Conservation (phyloP, 2,113 vertebrate species). For the Agapornis roseicollis region DNA sequence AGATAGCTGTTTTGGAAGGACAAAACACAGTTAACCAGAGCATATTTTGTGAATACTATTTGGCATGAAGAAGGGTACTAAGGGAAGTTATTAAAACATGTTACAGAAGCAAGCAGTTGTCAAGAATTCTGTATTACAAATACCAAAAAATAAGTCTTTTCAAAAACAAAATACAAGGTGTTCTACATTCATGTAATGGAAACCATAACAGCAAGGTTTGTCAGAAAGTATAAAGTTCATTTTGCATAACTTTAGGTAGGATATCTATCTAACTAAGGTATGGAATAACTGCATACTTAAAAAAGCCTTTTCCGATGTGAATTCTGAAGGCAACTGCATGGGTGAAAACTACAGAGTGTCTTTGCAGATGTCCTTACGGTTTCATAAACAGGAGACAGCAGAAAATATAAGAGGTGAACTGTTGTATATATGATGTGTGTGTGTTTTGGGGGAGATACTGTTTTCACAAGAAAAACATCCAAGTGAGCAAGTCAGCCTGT, state of each 20-base stretch:
- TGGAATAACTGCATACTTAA: background rate
- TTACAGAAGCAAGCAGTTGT: background rate
- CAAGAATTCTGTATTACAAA: background rate
- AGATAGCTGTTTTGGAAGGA: slow-evolving; percentile 17
- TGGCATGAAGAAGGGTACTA: background rate
- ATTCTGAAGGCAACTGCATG: background rate
- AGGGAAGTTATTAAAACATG: background rate
- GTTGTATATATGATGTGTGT: background rate
- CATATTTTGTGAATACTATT: background rate
- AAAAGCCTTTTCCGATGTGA: background rate
- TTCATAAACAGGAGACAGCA: background rate
- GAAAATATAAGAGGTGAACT: background rate
- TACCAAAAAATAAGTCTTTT: background rate
- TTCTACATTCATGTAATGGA: background rate
- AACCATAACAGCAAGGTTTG: background rate
- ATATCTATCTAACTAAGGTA: background rate
- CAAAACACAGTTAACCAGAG: background rate
- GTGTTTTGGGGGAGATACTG: background rate
- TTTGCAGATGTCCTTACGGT: background rate
- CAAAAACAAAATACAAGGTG: background rate
- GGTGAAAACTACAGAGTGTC: background rate
- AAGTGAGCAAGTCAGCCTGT: background rate
- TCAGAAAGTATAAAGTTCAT: background rate
- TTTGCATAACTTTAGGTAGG: background rate
- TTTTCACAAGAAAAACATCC: background rate